Evolutionary conservation across 2,797 vertebrate genomes (phyloP), one percentile per base, ranked within the genome.

Genomic region (Threskiornis aethiopicus): DNA sequence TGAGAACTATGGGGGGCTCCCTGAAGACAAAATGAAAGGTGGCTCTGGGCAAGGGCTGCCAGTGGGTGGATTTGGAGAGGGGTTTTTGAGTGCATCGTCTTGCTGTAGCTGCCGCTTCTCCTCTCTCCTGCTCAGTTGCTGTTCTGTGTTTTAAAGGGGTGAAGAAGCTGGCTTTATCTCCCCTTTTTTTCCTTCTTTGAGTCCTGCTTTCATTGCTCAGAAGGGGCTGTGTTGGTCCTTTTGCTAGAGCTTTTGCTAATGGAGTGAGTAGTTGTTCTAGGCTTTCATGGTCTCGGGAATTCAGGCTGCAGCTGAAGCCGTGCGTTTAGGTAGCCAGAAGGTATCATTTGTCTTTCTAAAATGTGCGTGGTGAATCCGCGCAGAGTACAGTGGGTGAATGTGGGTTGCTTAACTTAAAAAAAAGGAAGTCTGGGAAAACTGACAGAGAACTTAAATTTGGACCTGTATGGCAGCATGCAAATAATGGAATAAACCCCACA

Each of bases 381-480:
- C 20, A 22, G 66, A 84, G 35, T 66, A 55, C 35, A 57, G 85
- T 44, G 89, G 29, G 71, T 85, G 92, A 87, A 33, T 73, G 92
- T 89, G 89, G 84, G 92, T 26, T 94, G 90, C 25, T 64, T 83
- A 66, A 37, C 59, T 94, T 79, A 78, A 93, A 88, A 41, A 41
- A 41, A 93, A 88, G 41, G 33, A 95, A 94, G 84, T 92, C 91
- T 92, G 87, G 71, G 92, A 91, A 95, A 92, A 87, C 71, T 75
- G 75, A 65, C 67, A 80, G 42, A 80, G 81, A 90, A 58, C 77
- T 90, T 93, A 89, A 93, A 89, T 96, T 95, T 95, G 84, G 88
- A 96, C 39, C 83, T 88, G 3, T 64, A 58, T 87, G 64, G 78
- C 64, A 91, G 75, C 55, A 49, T 94, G 92, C 90, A 93, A 96